Base-by-base conservation (phyloP, 92 coral and sea anemone genomes). In the Metridium senile region DNA sequence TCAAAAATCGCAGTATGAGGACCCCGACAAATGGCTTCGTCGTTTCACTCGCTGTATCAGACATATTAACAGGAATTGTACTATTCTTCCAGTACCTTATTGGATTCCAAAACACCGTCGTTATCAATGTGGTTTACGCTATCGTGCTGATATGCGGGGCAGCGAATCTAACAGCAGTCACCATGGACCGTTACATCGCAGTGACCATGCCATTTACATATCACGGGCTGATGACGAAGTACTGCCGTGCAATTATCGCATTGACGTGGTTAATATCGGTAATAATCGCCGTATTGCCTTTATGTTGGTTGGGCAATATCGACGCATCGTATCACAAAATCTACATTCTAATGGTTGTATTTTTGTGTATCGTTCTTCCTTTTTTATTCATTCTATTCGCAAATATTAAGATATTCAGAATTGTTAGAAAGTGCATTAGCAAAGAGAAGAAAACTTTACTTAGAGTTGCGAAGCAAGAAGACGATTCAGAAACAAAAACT, bases 11-110 rank as follows among this genome's bases (percentile, higher is more conserved):
- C 68, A 75, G 82, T 22, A 88, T 91, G 97, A 27, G 97, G 10
- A 91, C 89, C 21, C 87, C 78, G 16, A 91, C 97, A 10, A 91
- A 91, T 62, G 91, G 97, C 13, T 91, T 91, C 68, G 97, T 91
- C 49, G 93, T 91, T n/a, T 91, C 97, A 17, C 66, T 91, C 0
- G 97, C 97, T 33, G 79, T 88, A 39, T 91, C 97, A 2, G 97
- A 91, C 63, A 91, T 91, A 70, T 33, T 89, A 81, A 91, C 90
- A 51, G 97, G 97, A 17, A 26, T 84, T 9, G 89, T 89, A 54
- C 54, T 91, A 62, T 59, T 91, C 26, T 25, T 82, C 23, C 87
- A 89, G 62, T 86, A 89, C 59, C 85, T 87, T 33, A 67, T 89
- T 26, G 89, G 84, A 26, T 81, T 91, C 34, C 82, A 82, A 47